A percentile compares a stretch with the other conserved stretches of the same genome.
These are phyloP conservation scores for Myotis daubentonii DNA, from an alignment of 2,797 vertebrate species.

Conservation along the genomic window DNA sequence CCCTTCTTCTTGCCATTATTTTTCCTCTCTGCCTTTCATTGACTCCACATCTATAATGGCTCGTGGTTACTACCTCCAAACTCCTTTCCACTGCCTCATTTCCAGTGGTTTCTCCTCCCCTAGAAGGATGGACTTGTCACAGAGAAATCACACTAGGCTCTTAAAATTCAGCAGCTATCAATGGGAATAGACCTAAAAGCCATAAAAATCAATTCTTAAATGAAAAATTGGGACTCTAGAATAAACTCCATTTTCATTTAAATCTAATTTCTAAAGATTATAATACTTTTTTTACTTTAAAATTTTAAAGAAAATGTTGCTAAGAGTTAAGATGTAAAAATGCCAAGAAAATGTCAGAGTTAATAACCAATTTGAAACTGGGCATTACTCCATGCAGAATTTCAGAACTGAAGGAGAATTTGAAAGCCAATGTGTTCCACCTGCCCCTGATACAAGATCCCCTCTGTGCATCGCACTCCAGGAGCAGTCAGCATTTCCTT, in stretches of 20 bases:
- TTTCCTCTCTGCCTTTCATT: not conserved
- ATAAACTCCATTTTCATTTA: constrained; percentile 73
- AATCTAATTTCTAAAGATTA: constrained; percentile 73
- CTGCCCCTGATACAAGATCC: not conserved
- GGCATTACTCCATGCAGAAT: constrained; percentile 35
- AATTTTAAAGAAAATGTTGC: constrained; percentile 65
- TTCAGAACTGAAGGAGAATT: constrained; percentile 46
- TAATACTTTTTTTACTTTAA: constrained; percentile 60
- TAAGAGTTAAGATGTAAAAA: constrained; percentile 67
- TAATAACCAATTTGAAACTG: constrained; percentile 65
- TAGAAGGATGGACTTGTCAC: not conserved
- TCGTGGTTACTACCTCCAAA: not conserved
- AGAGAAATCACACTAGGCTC: constrained; percentile 17
- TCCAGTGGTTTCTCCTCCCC: not conserved
- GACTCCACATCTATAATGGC: not conserved
- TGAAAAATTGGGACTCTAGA: constrained; percentile 50
- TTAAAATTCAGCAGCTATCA: constrained; percentile 54
- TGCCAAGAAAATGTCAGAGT: constrained; percentile 75
- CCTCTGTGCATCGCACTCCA: not conserved
- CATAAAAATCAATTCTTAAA: constrained; percentile 56
- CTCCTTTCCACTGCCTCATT: not conserved
- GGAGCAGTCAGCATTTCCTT: not conserved
- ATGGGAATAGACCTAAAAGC: constrained; percentile 32
- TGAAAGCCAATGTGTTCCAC: not conserved
- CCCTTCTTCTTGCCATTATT: not conserved